Base-by-base conservation (phyloP, 2,113 vertebrate species). In the Prolemur simus region DNA sequence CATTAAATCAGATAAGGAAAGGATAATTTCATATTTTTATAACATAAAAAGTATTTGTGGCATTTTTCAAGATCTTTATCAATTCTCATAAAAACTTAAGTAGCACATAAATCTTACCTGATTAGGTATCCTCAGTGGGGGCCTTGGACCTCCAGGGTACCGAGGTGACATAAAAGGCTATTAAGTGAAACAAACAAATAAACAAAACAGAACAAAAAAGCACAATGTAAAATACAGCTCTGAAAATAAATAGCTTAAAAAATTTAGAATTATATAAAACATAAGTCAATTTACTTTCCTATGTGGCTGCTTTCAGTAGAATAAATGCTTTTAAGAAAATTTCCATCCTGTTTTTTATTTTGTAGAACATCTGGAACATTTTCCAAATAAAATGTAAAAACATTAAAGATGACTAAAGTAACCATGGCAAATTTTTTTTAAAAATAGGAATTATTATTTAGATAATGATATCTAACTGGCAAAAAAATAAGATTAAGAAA, bases 141-240 rank as follows among this genome's bases (percentile, higher is more conserved):
- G 99, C 98, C 99, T 99, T 95, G 99, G 99, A 97, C 99, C 99
- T 98, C 99, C 99, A n/a, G 99, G 99, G 98, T 99, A 99, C 87
- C 99, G 99, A 96, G 99, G 99, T 94, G 99, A 99, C 99, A 99
- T 99, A 98, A 99, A 99, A 97, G 99, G 99, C 99, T 99, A 97
- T 39, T 52, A 97, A 97, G 89, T 96, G 87, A 96, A 92, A 97
- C 86, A 90, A 96, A 95, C 77, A 89, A 52, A 25, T 49, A 74
- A 96, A 93, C 58, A 96, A 87, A 97, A 93, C 34, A 93, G 87
- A 95, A 63, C 27, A 29, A 83, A 98, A 82, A 25, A 97, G 96
- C 39, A 97, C 25, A 96, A 66, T 15, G 63, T 89, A 29, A 78
- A 56, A 73, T n/a, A 63, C 27, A 93, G 81, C 91, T 39, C 45